Conservation (phyloP, 2,113 vertebrate species). For the Hirundichthys speculiger region DNA sequence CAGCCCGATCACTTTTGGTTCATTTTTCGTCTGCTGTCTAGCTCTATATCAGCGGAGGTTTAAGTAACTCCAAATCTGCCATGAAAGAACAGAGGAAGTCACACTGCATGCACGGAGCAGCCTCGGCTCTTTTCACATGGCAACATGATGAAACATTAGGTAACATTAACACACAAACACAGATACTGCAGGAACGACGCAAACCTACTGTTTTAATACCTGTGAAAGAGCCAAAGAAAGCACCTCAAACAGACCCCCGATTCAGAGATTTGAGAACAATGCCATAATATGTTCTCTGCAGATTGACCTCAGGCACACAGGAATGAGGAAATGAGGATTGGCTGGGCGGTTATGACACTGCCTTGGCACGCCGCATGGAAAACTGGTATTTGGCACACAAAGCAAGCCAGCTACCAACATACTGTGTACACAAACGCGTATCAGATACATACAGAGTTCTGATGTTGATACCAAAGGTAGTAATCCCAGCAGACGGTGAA, state of each 20-base stretch:
- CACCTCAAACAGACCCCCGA: slow-evolving; percentile 38
- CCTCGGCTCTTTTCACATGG: slow-evolving; percentile 27
- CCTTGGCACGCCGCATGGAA: slow-evolving; percentile 64
- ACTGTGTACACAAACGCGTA: slow-evolving; percentile 45
- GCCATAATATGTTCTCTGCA: slow-evolving; percentile 17
- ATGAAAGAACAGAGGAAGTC: too few species aligned
- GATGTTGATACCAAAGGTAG: slow-evolving; percentile 13
- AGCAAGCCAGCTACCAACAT: slow-evolving; percentile 29
- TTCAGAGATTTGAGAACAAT: slow-evolving; percentile 51
- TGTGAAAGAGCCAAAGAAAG: slow-evolving; percentile 33
- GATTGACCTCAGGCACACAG: slow-evolving; percentile 51
- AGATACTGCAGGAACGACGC: slow-evolving; percentile 39
- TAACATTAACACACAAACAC: slow-evolving; percentile 40
- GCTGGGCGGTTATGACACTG: slow-evolving; percentile 53
- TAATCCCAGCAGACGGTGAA: neutral
- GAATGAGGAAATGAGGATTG: slow-evolving; percentile 71
- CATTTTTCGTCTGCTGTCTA: too few species aligned
- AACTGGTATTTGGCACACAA: slow-evolving; percentile 54
- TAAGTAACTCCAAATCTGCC: too few species aligned
- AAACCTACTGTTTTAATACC: slow-evolving; percentile 29
- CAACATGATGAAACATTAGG: slow-evolving; percentile 67
- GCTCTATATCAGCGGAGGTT: too few species aligned
- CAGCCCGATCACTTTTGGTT: neutral
- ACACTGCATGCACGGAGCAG: too few species aligned
- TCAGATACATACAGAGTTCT: slow-evolving; percentile 22